A percentile compares a stretch with the other conserved stretches of the same genome.
Conservation (phyloP, 2,113 vertebrate species). For the Oncorhynchus mykiss region DNA sequence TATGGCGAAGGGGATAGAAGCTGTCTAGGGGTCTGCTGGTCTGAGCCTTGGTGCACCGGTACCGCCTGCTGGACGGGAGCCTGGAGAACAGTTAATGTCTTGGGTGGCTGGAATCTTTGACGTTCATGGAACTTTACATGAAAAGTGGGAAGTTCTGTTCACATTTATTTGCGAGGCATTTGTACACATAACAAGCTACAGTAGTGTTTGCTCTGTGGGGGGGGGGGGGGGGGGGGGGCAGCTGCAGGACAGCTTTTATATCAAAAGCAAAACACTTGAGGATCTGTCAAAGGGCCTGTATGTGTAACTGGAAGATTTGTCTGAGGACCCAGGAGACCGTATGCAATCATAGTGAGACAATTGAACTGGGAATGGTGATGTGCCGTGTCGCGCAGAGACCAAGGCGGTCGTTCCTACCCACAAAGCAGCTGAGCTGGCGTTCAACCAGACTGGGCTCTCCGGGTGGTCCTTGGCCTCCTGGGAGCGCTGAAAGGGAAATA, state of each 20-base stretch:
- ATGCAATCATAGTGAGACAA: slow-evolving; percentile 6
- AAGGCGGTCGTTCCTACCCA: not conserved
- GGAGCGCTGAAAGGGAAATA: slow-evolving; percentile 1
- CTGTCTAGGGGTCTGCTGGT: too few relatives aligned
- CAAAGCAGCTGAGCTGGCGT: slow-evolving; percentile 1
- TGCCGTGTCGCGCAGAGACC: slow-evolving; percentile 6
- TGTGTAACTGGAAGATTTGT: not conserved
- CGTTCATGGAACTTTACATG: too few relatives aligned
- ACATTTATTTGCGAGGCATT: too few relatives aligned
- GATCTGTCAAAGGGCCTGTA: not conserved
- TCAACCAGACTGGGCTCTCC: slow-evolving; percentile 3
- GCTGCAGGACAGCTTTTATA: not conserved
- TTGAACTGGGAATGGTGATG: not conserved
- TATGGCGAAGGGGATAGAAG: too few relatives aligned
- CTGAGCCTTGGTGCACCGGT: too few relatives aligned
- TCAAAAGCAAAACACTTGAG: slow-evolving; percentile 1
- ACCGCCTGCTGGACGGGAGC: too few relatives aligned
- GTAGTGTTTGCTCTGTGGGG: not conserved
- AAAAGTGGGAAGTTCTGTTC: too few relatives aligned
- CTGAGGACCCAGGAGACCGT: not conserved
- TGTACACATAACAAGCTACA: too few relatives aligned
- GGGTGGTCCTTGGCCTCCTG: slow-evolving; percentile 8
- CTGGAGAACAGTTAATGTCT: too few relatives aligned
- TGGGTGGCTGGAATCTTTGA: too few relatives aligned
- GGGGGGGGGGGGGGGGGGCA: too few relatives aligned